Evolutionary conservation across 2,797 vertebrate species (phyloP).

Genomic region (Selene dorsalis): DNA sequence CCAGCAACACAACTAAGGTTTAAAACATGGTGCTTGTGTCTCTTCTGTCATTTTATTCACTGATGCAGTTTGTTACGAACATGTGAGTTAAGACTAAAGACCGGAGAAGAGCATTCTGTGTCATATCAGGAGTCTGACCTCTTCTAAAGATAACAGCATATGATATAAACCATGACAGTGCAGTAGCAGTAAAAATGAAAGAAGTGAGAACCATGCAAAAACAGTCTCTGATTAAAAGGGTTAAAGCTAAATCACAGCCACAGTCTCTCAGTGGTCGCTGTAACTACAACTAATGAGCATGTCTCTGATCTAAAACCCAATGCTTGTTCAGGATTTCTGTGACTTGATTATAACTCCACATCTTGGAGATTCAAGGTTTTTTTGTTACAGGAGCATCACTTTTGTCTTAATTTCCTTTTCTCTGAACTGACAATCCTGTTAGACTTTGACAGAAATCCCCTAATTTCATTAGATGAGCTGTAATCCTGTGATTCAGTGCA

Average conservation of each 20-base stretch:
- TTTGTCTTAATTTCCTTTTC: conserved; percentile 8
- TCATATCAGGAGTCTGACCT: neutral
- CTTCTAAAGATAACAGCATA: neutral
- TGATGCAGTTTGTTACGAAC: no score
- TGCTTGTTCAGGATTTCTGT: neutral
- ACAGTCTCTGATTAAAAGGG: neutral
- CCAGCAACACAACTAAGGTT: no score
- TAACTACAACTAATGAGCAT: neutral
- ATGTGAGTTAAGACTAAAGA: no score
- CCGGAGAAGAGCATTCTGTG: neutral
- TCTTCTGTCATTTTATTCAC: no score
- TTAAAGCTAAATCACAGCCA: neutral
- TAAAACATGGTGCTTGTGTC: no score
- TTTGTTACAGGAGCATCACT: neutral
- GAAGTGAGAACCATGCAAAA: no score
- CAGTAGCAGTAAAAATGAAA: neutral
- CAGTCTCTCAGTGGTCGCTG: neutral
- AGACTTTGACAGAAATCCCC: conserved; percentile 36
- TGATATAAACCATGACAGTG: neutral
- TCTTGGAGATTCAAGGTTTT: neutral
- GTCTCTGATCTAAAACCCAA: neutral
- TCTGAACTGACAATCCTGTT: conserved; percentile 38
- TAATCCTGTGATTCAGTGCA: conserved; percentile 56
- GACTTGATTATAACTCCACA: neutral
- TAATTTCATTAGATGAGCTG: conserved; percentile 47